phyloP scores from a whole-genome alignment of 1,140 invertebrate genomes.

The Ladona fulva region DNA sequence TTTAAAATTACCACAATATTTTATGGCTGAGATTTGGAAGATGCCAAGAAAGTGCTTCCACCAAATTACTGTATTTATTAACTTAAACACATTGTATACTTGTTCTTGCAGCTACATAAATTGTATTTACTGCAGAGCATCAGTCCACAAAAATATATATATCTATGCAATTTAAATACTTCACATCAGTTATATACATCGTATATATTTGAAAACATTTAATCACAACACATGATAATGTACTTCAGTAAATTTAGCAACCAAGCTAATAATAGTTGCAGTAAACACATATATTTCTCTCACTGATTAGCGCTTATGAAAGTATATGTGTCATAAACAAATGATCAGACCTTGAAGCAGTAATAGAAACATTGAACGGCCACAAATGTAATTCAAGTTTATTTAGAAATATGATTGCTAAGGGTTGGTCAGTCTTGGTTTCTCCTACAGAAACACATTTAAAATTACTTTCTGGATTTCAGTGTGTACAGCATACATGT shows the following conservation, averaged over 20 bases:
- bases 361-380: neutral
- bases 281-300: neutral
- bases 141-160: slow-evolving; percentile 10
- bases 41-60: neutral
- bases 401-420: neutral
- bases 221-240: neutral
- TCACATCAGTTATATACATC: neutral
- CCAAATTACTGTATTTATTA: neutral
- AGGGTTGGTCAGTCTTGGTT: neutral
- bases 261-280: neutral
- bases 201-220: neutral
- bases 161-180: slow-evolving; percentile 3
- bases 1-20: no score
- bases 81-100: neutral
- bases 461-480: neutral
- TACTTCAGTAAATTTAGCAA: neutral
- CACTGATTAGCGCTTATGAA: neutral
- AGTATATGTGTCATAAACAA: neutral
- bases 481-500: neutral
- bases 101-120: neutral
- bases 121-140: neutral
- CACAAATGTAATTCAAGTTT: no score
- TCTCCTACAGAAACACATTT: neutral
- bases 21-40: neutral
- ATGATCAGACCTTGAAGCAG: neutral